phyloP scores from a whole-genome alignment of 2,888 invertebrate species.

The Phragmatobia fuliginosa region DNA sequence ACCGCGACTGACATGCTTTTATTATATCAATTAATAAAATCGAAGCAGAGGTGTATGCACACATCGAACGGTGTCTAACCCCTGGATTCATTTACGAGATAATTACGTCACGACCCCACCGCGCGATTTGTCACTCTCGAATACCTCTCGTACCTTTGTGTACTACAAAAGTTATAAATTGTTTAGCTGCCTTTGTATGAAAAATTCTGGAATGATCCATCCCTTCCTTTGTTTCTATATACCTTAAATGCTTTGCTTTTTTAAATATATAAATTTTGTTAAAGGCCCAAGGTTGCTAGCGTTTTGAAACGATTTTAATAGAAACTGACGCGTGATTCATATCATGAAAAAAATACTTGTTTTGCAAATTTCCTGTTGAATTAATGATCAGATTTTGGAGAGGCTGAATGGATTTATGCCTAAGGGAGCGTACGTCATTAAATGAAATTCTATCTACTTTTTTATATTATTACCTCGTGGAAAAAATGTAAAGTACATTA shows the following conservation, averaged over 20 bases:
- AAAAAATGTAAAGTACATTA: not conserved
- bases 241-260: constrained; percentile 16
- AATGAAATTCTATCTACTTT: not conserved
- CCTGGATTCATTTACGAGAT: constrained; percentile 53
- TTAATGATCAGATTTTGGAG: constrained; percentile 2
- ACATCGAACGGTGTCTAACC: constrained; percentile 26
- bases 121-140: constrained; percentile 39
- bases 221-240: constrained; percentile 38
- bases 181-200: constrained; percentile 36
- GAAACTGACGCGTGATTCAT: not conserved
- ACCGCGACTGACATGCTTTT: constrained; percentile 24
- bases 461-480: not conserved
- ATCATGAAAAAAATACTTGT: not conserved
- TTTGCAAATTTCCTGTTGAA: constrained; percentile 6
- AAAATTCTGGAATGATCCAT: constrained; percentile 43
- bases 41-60: not conserved
- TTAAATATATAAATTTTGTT: constrained; percentile 8
- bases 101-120: constrained; percentile 40
- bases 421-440: not conserved
- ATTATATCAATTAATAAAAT: constrained; percentile 44
- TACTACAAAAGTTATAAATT: constrained; percentile 49
- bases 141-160: constrained; percentile 19
- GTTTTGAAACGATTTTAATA: constrained; percentile 15
- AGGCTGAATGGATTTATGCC: not conserved
- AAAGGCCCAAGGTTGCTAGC: constrained; percentile 7